A percentile compares a stretch with the other conserved stretches of the same genome.
Evolutionary conservation across 2,888 invertebrate species (phyloP).

Genomic region (Gerris lacustris): DNA sequence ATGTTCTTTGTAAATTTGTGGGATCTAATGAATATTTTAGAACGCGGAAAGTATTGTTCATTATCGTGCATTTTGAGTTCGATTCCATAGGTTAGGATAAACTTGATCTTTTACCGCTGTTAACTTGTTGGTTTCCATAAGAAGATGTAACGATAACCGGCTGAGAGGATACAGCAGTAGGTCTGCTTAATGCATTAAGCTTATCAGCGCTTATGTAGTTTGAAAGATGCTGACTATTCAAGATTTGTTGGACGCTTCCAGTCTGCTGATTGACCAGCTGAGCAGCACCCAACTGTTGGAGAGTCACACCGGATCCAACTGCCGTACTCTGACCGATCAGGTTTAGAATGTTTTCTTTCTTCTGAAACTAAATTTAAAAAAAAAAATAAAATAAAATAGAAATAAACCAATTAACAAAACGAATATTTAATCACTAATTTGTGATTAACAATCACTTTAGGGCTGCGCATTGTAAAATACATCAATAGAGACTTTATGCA

Average conservation of each 20-base stretch:
- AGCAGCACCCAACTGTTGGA: slow-evolving; percentile 26
- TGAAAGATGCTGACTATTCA: slow-evolving; percentile 22
- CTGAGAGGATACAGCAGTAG: slow-evolving; percentile 18
- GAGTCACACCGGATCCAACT: slow-evolving; percentile 23
- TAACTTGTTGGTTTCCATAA: slow-evolving; percentile 19
- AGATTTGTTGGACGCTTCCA: slow-evolving; percentile 23
- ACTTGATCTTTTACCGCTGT: background rate
- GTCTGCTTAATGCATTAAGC: slow-evolving; percentile 19
- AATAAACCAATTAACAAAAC: slow-evolving; percentile 8
- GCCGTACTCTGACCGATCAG: slow-evolving; percentile 23
- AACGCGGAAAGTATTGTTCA: no score
- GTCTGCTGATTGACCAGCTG: slow-evolving; percentile 25
- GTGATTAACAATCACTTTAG: no score
- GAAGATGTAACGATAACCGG: slow-evolving; percentile 20
- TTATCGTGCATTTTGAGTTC: no score
- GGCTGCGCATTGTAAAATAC: no score
- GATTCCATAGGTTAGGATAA: no score
- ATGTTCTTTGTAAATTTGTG: no score
- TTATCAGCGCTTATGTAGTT: slow-evolving; percentile 7
- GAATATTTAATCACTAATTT: background rate
- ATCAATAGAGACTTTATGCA: no score
- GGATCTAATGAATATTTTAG: no score
- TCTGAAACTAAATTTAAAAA: slow-evolving; percentile 23
- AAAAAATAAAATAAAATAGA: no score
- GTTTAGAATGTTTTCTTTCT: slow-evolving; percentile 27